These are phyloP conservation scores for Morpho deidamia DNA, from an alignment of 2,888 invertebrate species.

Conservation along the genomic window DNA sequence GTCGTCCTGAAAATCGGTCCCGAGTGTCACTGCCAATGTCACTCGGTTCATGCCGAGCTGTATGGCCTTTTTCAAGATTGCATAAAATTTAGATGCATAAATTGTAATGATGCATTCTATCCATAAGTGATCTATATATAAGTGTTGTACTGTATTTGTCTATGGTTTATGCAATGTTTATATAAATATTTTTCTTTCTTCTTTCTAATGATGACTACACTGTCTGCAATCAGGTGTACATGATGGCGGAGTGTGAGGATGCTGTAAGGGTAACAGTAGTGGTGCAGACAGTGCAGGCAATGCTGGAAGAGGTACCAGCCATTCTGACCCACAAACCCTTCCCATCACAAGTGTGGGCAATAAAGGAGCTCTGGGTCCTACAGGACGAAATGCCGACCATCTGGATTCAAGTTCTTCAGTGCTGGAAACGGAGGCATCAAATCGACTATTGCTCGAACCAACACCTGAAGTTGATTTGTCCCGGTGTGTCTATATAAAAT, in stretches of 20 bases:
- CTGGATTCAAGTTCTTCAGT: slow-evolving; percentile 54
- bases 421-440: slow-evolving; percentile 58
- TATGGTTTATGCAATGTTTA: too few species aligned
- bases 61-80: too few species aligned
- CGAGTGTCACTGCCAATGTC: too few species aligned
- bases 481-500: slow-evolving; percentile 43
- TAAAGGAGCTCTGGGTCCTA: slow-evolving; percentile 65
- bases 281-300: slow-evolving; percentile 60
- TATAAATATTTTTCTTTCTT: too few species aligned
- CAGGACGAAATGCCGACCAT: slow-evolving; percentile 72
- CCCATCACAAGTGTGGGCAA: slow-evolving; percentile 70
- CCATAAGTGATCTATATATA: too few species aligned
- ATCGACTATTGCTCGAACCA: slow-evolving; percentile 34
- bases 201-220: slow-evolving; percentile 55
- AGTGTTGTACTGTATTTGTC: too few species aligned
- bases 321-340: slow-evolving; percentile 71
- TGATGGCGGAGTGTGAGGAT: slow-evolving; percentile 53
- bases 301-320: slow-evolving; percentile 68
- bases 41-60: too few species aligned
- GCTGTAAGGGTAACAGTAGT: slow-evolving; percentile 60
- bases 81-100: too few species aligned
- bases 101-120: too few species aligned
- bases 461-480: slow-evolving; percentile 45
- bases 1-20: too few species aligned
- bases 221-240: slow-evolving; percentile 70